Base-by-base conservation (phyloP, 2,113 vertebrate genomes). In the Nesoenas mayeri region DNA sequence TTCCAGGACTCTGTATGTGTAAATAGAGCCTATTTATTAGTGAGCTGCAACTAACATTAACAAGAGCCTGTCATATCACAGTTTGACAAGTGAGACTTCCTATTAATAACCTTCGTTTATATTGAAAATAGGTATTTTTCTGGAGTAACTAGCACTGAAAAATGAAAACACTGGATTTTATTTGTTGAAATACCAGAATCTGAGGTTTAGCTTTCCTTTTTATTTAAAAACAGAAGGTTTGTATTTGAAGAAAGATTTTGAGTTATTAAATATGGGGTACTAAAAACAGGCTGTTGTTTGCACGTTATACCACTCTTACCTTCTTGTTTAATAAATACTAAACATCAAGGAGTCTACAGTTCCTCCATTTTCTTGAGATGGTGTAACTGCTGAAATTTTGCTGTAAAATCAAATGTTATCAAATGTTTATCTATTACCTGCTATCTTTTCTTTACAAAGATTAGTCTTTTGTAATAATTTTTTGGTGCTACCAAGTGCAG, bases 1-100 rank as follows among this genome's bases (percentile, higher is more conserved):
- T 91, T 96, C 75, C 93, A 89, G 73, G 72, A 94, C 67, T 74
- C 75, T 71, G 19, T 96, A 65, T 71, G 26, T 97, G 94, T 95
- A 95, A 96, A 96, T 93, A 97, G 88, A 81, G 66, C 80, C 77
- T 95, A 88, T 88, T 96, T 93, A 93, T 91, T 96, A 92, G 89
- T 83, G 42, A 96, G 71, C 89, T 93, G 89, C 85, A 80, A 81
- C 61, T 91, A 95, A 93, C 48, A 73, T 47, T 56, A 93, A 16
- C 82, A 83, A 89, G 66, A 93, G 89, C 44, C 74, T 92, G 61
- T 93, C 66, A 73, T 48, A 88, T 32, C 61, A 81, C 75, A 77
- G 73, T 91, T 91, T 79, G 87, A 93, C 71, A 91, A 78, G 70
- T 65, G 71, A 95, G 48, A 89, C 85, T 96, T 92, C 85, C 81